Percentiles rank a stretch among this genome's conserved stretches.
These are phyloP conservation scores for Knipowitschia caucasica DNA, from an alignment of 2,797 vertebrate species.

Conservation along the genomic window DNA sequence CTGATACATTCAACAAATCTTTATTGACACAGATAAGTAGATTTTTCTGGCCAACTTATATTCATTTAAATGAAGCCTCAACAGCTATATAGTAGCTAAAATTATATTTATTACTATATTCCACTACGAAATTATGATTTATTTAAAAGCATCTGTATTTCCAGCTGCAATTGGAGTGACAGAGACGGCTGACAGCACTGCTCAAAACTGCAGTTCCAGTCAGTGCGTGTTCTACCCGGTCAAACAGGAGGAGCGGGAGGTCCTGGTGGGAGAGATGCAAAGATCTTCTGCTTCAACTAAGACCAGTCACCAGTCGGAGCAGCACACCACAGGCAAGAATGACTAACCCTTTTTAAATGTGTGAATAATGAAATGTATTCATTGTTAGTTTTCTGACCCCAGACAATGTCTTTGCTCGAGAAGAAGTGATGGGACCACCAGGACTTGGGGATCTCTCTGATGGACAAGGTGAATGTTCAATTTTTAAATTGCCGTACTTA, in stretches of 20 bases:
- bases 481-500: background rate
- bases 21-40: too few relatives aligned
- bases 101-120: too few relatives aligned
- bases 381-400: slow-evolving; percentile 15
- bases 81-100: too few relatives aligned
- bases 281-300: slow-evolving; percentile 20
- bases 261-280: slow-evolving; percentile 56
- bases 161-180: slow-evolving; percentile 64
- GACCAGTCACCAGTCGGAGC: slow-evolving; percentile 23
- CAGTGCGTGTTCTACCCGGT: slow-evolving; percentile 81
- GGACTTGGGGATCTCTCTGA: slow-evolving; percentile 40
- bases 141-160: background rate
- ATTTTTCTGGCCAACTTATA: too few relatives aligned
- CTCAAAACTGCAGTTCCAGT: slow-evolving; percentile 55
- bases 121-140: too few relatives aligned
- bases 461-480: slow-evolving; percentile 56
- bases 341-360: background rate
- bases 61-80: too few relatives aligned
- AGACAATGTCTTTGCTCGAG: slow-evolving; percentile 37
- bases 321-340: slow-evolving; percentile 16
- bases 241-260: slow-evolving; percentile 76
- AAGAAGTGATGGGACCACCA: slow-evolving; percentile 46
- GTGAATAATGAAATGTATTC: background rate
- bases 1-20: too few relatives aligned
- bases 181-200: slow-evolving; percentile 31